Evolutionary conservation across 2,113 vertebrate genomes (phyloP), one percentile per base, ranked within the genome.

Genomic region (Orientallactaga bullata): DNA sequence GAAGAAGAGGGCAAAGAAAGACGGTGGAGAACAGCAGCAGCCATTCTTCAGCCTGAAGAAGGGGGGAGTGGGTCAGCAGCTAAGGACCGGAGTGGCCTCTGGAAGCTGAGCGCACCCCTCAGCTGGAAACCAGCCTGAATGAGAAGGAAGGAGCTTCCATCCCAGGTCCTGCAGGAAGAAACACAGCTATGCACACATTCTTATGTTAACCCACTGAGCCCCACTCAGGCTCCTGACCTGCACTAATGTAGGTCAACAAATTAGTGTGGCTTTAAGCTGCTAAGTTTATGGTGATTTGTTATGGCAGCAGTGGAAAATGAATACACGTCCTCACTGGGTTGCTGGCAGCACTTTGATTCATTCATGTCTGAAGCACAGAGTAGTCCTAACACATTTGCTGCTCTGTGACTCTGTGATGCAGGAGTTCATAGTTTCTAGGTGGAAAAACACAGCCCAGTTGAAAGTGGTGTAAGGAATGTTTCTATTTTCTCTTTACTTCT

Each of bases 401-500:
- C n/a, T 83, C 18, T 17, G 32, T 87, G 76, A 86, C 58, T 78
- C n/a, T 42, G 58, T 2, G 55, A 85, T 30, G 18, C 28, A 18
- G 35, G 32, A 80, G 35, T 66, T 90, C 66, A 89, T 26, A 61
- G 32, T 55, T 84, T 87, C 72, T 17, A 88, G 73, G 81, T 68
- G 61, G 61, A 69, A 93, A 91, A 93, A 83, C 32, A 90, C 1
- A 32, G 24, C 60, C 71, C 17, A 18, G 61, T 37, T 83, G 24
- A 86, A 88, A 95, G 61, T 72, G 37, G 15, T 66, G 93, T 85
- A 47, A 88, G 16, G 30, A 66, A 79, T 65, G 35, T 89, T 32
- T 89, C 37, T 20, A 85, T 51, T 77, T 61, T 61, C 11, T 83
- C n/a, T 82, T 86, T 80, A 94, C 83, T 92, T 92, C 39, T 39